Evolutionary conservation across 2,113 vertebrate genomes (phyloP), one percentile per base, ranked within the genome.

Genomic region (Melanerpes aurifrons): DNA sequence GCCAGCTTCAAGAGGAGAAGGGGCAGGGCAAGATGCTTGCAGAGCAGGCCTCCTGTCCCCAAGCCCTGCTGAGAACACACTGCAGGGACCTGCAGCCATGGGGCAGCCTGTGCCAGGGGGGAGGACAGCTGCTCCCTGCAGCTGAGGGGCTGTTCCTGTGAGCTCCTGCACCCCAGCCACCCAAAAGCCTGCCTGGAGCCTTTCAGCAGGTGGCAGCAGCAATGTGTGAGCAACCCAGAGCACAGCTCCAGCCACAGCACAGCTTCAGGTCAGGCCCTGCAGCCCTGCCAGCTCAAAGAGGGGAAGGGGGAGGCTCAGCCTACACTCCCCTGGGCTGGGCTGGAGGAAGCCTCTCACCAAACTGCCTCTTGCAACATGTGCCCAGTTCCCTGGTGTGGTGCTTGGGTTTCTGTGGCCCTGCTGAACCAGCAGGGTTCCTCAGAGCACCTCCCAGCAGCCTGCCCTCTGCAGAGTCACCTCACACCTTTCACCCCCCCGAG

Each of bases 161-260:
- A 94, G 62, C 54, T 78, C 59, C 77, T 63, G 81, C 54, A 72
- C 69, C 57, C 61, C 21, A 28, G 37, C 86, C 35, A 31, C 48
- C 37, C 59, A 32, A 68, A 57, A 89, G 87, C 8, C 1, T 0
- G 11, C 58, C 26, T 31, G 28, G 45, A 92, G 68, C 48, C 31
- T 80, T 77, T 94, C 96, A 92, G 76, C 81, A 94, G 94, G 62
- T 93, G 94, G 94, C 93, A 94, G 96, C 91, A 95, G 94, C 91
- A 95, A 94, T 87, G 3, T 82, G 63, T 57, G 26, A 59, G 40
- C 43, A 63, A 64, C n/a, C 22, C 61, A 40, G 20, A 35, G 59
- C 63, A 91, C 70, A 71, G 72, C 62, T 71, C 57, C 12, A 25
- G 31, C 43, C 79, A 81, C 10, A 74, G 17, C 9, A 1, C 12